Percentiles rank a stretch among this genome's conserved stretches.
Evolutionary conservation across 2,888 invertebrate genomes (phyloP).

Genomic region (Seira musarum): DNA sequence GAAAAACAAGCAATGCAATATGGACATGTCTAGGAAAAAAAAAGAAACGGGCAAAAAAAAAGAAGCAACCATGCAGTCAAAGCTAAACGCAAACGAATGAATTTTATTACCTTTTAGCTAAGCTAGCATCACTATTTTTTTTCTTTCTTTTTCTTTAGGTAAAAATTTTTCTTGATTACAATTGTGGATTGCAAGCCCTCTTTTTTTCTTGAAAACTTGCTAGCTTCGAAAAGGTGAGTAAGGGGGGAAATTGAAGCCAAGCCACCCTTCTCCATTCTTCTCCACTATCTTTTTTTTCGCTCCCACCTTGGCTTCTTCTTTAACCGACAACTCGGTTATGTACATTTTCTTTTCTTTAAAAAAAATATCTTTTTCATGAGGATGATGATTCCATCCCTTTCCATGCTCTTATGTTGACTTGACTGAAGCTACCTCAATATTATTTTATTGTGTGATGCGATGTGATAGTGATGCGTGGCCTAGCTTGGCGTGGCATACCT

Average conservation of each 20-base stretch:
- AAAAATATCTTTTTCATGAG: conserved; percentile 32
- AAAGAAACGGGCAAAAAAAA: conserved; percentile 14
- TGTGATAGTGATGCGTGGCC: too few species aligned
- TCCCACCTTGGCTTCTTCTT: conserved; percentile 47
- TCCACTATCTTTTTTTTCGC: conserved; percentile 34
- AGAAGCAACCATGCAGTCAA: too few species aligned
- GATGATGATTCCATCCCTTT: conserved; percentile 29
- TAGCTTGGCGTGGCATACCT: conserved; percentile 16
- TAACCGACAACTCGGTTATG: conserved; percentile 43
- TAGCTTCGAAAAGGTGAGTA: not conserved
- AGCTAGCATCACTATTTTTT: conserved; percentile 29
- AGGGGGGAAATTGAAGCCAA: conserved; percentile 13
- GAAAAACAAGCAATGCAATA: not conserved
- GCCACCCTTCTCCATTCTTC: conserved; percentile 49
- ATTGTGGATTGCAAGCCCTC: conserved; percentile 27
- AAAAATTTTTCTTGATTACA: too few species aligned
- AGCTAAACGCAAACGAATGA: conserved; percentile 21
- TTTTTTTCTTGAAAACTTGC: conserved; percentile 24
- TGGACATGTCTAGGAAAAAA: not conserved
- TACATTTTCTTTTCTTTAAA: conserved; percentile 10
- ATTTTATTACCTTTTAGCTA: conserved; percentile 55
- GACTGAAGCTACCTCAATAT: not conserved
- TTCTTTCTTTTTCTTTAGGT: conserved; percentile 14
- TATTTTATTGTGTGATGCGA: too few species aligned
- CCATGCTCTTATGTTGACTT: too few species aligned